Evolutionary conservation across 2,888 invertebrate species (phyloP), one percentile per base, ranked within the genome.

Genomic region (Leptinotarsa peninsularis): DNA sequence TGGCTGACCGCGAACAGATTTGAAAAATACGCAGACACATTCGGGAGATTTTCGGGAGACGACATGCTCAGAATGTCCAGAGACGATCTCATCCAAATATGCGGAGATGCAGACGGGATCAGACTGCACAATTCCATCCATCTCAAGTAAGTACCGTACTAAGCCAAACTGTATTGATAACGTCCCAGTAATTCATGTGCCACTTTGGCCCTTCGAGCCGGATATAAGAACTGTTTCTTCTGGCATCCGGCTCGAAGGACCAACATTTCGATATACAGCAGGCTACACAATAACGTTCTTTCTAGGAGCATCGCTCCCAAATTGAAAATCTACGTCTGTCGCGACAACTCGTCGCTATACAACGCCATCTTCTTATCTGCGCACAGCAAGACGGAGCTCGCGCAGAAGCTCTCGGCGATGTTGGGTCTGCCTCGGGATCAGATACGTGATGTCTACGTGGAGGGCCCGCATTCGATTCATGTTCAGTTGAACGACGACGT

Each of bases 71-170:
- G 97, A 87, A 90, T 98, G 87, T 94, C 95, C 0, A 93, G 97
- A 66, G 96, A 97, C 79, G 98, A 98, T 89, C 90, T 98, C 58
- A 96, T 98, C 74, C 96, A 98, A 89, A 96, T 98, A 75, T 98
- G 97, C 88, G 98, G 98, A 0, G 90, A 97, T 76, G 95, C 97
- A 54, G 98, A 98, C 87, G 98, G 98, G 4, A 98, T 98, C 75
- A 92, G 98, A 81, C 91, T 98, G 76, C 97, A 93, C 89, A 98
- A 98, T 88, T 94, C 95, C 50, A 89, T 98, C 67, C 96, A 96
- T 85, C 92, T 94, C 82, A 95, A 95, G 95, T 95, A 88, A 91
- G 93, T 89, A 75, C 14, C 21, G 33, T 15, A 17, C 15, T n/a
- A 52, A 17, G n/a, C 52, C 0, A 52, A 52, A 5, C 17, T 52